Percentiles rank a stretch among this genome's conserved stretches.
Conservation (phyloP, 2,888 invertebrate species). For the Toxonevra muliebris region DNA sequence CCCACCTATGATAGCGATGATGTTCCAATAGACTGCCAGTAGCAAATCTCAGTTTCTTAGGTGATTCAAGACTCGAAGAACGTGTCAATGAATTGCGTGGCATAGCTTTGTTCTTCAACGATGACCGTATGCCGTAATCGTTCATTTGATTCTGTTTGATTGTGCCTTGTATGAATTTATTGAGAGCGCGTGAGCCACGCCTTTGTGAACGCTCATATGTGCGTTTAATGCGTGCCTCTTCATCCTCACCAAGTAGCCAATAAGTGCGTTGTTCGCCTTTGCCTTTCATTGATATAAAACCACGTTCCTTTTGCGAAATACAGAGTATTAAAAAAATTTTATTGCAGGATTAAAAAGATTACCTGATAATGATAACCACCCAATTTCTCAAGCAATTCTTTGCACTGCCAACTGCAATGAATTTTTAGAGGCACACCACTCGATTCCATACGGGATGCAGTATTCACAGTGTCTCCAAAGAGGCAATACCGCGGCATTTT, state of each 20-base stretch:
- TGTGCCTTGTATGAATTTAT: conserved; percentile 62
- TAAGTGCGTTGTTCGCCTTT: conserved; percentile 85
- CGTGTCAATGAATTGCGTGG: conserved; percentile 69
- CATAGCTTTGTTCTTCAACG: conserved; percentile 73
- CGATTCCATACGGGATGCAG: conserved; percentile 87
- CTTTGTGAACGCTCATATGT: conserved; percentile 67
- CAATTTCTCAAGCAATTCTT: conserved; percentile 73
- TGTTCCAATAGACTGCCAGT: conserved; percentile 72
- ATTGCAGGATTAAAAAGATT: background rate
- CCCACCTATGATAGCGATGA: conserved; percentile 64
- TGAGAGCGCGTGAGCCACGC: conserved; percentile 63
- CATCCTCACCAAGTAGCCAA: conserved; percentile 83
- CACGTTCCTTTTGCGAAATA: conserved; percentile 72
- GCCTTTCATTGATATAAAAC: conserved; percentile 82
- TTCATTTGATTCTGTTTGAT: conserved; percentile 56
- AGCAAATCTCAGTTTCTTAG: conserved; percentile 83
- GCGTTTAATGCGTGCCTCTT: conserved; percentile 69
- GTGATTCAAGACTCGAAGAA: conserved; percentile 84
- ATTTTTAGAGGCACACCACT: conserved; percentile 84
- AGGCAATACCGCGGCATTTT: conserved; percentile 95
- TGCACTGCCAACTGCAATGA: conserved; percentile 82
- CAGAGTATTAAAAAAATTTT: too few relatives aligned
- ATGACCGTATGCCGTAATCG: conserved; percentile 69
- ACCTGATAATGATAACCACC: conserved; percentile 75
- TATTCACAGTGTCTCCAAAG: conserved; percentile 94